Evolutionary conservation across 92 coral and sea anemone species (phyloP), one percentile per base, ranked within the genome.

Genomic region (Epizoanthus ramosus): DNA sequence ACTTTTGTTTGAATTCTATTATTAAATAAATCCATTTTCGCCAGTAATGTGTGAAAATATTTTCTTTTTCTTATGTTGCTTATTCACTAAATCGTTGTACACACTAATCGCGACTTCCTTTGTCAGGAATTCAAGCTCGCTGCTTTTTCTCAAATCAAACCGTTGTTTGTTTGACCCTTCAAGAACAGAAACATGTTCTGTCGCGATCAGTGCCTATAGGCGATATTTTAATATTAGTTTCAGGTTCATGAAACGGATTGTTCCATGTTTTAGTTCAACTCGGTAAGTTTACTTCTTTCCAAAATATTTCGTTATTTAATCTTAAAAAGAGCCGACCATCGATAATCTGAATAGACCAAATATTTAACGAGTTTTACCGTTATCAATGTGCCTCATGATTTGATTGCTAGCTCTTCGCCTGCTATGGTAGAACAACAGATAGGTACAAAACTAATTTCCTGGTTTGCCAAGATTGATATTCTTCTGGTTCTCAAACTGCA

Each of bases 41-140:
- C 37, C 47, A 35, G 81, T 76, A 37, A 58, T 58, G 70, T 35
- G 53, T 22, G 71, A 77, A 77, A 77, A 77, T 61, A 63, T 77
- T 77, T 77, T 77, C 58, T 41, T 77, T 77, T 54, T 37, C 19
- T 37, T 17, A 19, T 28, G 19, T 63, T 58, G 81, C 71, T 77
- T 59, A 22, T 61, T 61, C 18, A 59, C 57, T 13, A 52, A 22
- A 41, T n/a, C 61, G 22, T 1, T 57, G 57, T 39, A 45, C 69
- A 23, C 59, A 77, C 6, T 13, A 50, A 50, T 50, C 54, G 1
- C 54, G 15, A 13, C 54, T 50, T 50, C 15, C 54, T 50, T 50
- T 50, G 54, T 50, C 14, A 50, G 14, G 54, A 50, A 50, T 0
- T 10, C 54, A 50, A 43, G 54, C 79, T 19, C 56, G 28, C 57